A percentile compares a stretch with the other conserved stretches of the same genome.
These are phyloP conservation scores for Mormyrus hasselquistii DNA, from an alignment of 2,797 vertebrate species.

Conservation along the genomic window DNA sequence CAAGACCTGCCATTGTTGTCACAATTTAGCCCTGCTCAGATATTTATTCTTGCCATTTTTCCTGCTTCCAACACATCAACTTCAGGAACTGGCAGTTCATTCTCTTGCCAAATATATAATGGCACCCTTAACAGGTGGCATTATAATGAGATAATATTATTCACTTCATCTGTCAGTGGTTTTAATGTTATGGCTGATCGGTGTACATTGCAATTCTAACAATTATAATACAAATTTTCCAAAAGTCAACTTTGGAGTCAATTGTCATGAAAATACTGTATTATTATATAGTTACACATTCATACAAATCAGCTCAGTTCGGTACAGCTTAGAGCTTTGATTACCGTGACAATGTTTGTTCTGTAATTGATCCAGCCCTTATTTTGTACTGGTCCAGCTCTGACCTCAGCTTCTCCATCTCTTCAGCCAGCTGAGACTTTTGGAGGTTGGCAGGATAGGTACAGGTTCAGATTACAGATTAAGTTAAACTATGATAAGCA, in stretches of 20 bases:
- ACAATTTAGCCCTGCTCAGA: not conserved
- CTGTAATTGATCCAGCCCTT: conserved; percentile 86
- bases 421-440: conserved; percentile 86
- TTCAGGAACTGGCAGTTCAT: not conserved
- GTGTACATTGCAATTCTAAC: not conserved
- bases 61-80: not conserved
- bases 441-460: conserved; percentile 29
- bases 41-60: not conserved
- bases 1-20: not conserved
- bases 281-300: not conserved
- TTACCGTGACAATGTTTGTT: conserved; percentile 85
- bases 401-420: conserved; percentile 87
- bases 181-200: not conserved
- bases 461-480: not conserved
- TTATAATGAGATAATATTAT: not conserved
- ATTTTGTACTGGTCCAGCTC: conserved; percentile 90
- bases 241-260: not conserved
- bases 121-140: not conserved
- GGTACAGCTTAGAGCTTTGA: not conserved
- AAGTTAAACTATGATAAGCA: not conserved
- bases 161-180: not conserved
- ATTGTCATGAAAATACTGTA: not conserved
- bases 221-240: not conserved
- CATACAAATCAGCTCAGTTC: not conserved
- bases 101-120: not conserved